phyloP scores from a whole-genome alignment of 2,113 vertebrate genomes.

The Natator depressus region DNA sequence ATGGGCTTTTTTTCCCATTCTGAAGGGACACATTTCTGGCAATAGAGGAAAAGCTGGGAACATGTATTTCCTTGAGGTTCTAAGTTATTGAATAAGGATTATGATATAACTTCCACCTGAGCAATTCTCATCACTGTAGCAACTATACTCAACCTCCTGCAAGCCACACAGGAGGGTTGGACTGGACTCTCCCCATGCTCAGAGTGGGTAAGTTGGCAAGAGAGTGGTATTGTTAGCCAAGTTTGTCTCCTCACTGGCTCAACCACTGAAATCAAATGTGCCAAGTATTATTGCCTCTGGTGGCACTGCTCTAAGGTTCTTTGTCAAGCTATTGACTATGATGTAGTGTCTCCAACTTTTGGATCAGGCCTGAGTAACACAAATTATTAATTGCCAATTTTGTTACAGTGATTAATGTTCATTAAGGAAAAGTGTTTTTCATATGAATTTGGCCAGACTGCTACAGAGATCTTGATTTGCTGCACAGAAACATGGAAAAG shows the following conservation, averaged over 20 bases:
- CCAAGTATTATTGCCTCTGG: background rate
- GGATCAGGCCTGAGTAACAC: background rate
- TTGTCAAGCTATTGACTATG: background rate
- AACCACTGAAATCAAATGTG: background rate
- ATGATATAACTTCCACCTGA: background rate
- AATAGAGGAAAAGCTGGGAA: background rate
- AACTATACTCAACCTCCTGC: background rate
- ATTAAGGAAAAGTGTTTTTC: background rate
- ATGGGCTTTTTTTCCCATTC: background rate
- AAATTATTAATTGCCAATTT: background rate
- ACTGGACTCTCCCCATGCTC: background rate
- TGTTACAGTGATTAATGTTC: background rate
- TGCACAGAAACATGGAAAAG: background rate
- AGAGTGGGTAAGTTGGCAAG: background rate
- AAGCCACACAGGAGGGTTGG: background rate
- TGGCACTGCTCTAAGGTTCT: background rate
- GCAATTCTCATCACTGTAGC: background rate
- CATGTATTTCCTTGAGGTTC: background rate
- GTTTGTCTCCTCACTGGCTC: background rate
- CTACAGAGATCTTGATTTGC: background rate
- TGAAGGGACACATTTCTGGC: background rate
- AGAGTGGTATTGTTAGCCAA: background rate
- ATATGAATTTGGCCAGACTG: background rate
- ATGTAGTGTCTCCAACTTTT: background rate
- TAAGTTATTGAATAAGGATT: background rate